Base-by-base conservation (phyloP, 2,797 vertebrate species). In the Huso huso region DNA sequence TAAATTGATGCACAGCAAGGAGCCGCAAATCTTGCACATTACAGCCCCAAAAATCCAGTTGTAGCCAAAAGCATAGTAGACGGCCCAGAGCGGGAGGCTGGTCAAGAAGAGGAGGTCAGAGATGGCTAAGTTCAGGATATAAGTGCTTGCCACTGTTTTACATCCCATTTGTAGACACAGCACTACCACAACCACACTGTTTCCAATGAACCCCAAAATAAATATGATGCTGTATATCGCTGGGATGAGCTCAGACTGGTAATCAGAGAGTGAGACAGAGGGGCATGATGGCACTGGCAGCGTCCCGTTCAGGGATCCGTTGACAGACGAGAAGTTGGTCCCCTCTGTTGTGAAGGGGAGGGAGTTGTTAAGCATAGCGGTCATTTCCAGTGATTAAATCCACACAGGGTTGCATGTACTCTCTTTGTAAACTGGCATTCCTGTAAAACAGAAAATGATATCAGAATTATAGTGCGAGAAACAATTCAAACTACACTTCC, bases 81-180 rank as follows among this genome's bases (percentile, higher is more conserved):
- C 72, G 1, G 92, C 93, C 94, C 95, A 97, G 67, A 97, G 87
- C 0, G 94, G 95, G 9, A 97, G 87, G 0, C 91, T 91, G 48
- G 88, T 67, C 15, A 96, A 76, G 73, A 93, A 93, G 49, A 96
- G 82, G 72, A 95, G 76, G 75, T 97, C 93, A 0, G 93, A 93
- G 71, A 93, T 12, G 1, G 92, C 92, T 61, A 97, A 78, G 78
- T 95, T 96, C 74, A 95, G 79, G 78, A 98, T 93, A 72, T 95
- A 96, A 8, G 90, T 89, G 65, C 88, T 95, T 1, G 94, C 91
- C 0, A 95, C 89, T 0, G 88, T 93, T 79, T 81, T 87, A 0
- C 84, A 79, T 23, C 86, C 77, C 0, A 75, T 74, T 63, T 80
- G 82, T n/a, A 77, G 82, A 8, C 89, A 92, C 69, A 96, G 80